Evolutionary conservation across 2,797 vertebrate genomes (phyloP), one percentile per base, ranked within the genome.

Genomic region (Cuculus canorus): DNA sequence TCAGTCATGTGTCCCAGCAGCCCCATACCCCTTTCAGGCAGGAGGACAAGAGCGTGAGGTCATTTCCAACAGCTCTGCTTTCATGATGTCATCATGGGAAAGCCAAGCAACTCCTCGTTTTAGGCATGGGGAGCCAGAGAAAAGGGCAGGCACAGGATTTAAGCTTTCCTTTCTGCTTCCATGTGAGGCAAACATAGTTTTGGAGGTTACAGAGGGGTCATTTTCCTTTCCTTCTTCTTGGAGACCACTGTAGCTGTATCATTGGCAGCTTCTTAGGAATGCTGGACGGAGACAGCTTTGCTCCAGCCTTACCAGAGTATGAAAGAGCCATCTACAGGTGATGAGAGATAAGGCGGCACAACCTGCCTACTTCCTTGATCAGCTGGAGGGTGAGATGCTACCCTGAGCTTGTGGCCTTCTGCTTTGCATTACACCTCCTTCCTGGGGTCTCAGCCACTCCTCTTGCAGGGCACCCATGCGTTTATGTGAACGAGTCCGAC

Each of bases 311-410:
- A 39, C 65, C 0, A 2, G 93, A 94, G 93, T 53, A 86, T 90
- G 71, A 75, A 96, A 93, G 95, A 95, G 95, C 94, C 96, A 96
- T 92, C 93, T 95, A 93, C 90, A 95, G 92, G 93, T 97, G 84
- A 94, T 88, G 90, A 84, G 76, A 92, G 86, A 94, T 80, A 93
- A 82, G 91, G 84, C 89, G 66, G 37, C 75, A 70, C 21, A 75
- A 59, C 56, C 68, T 73, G 18, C 37, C 61, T 59, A 80, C 47
- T 63, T 33, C 35, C 37, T 28, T 5, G 18, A 35, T 18, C 69
- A 45, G 57, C 14, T 0, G 45, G 35, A 75, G 23, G 18, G 15
- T 1, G 0, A 48, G 54, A 25, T 21, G 41, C 13, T 80, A 25
- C 24, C 5, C 17, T 0, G 4, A 63, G 39, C 19, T 19, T 21